Conservation (phyloP, 2,113 vertebrate genomes). For the Machaerirhynchus nigripectus region DNA sequence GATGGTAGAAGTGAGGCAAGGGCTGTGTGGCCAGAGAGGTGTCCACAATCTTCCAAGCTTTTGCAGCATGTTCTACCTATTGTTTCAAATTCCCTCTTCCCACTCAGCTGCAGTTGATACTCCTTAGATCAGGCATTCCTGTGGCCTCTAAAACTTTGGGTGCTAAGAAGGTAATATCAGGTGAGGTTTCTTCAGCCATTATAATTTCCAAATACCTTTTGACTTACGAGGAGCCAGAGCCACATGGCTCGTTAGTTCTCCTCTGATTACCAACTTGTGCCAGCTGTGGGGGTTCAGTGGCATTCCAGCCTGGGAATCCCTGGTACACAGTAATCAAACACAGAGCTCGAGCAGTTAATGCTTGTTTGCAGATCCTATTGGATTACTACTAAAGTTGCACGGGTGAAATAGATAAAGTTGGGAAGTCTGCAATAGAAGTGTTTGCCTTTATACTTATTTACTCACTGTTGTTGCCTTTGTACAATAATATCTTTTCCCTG, state of each 20-base stretch:
- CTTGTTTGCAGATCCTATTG: conserved; percentile 27
- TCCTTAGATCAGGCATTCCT: not conserved
- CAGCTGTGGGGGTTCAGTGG: not conserved
- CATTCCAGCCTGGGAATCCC: not conserved
- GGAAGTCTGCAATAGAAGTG: not conserved
- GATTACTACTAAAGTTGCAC: conserved; percentile 19
- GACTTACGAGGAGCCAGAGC: not conserved
- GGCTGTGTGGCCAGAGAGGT: not conserved
- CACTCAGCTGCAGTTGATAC: not conserved
- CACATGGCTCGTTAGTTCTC: not conserved
- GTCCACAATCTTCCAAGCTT: not conserved
- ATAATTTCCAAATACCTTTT: not conserved
- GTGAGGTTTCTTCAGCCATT: not conserved
- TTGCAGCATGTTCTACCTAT: not conserved
- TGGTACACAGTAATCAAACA: not conserved
- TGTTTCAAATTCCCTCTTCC: not conserved
- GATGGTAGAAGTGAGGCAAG: not conserved
- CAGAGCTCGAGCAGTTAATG: not conserved
- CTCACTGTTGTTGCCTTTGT: conserved; percentile 41
- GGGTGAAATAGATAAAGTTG: conserved; percentile 28
- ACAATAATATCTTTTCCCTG: conserved; percentile 48
- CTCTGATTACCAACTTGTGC: not conserved
- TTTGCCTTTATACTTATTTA: conserved; percentile 52
- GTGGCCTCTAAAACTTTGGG: not conserved
- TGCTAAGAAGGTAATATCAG: not conserved